Evolutionary conservation across 2,888 invertebrate species (phyloP).

Genomic region (Drosophila multiciliata): DNA sequence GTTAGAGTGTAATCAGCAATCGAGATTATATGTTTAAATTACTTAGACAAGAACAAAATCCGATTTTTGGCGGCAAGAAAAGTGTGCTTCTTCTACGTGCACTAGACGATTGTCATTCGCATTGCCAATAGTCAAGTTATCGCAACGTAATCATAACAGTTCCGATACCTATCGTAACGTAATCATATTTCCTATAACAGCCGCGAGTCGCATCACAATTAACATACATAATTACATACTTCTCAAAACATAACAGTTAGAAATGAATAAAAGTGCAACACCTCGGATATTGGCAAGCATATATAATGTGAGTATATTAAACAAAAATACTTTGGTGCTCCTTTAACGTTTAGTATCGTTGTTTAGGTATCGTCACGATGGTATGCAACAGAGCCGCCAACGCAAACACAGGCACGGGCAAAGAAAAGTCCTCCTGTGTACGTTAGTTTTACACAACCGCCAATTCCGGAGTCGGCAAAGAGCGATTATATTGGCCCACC

Average conservation of each 20-base stretch:
- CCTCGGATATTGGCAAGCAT: slow-evolving; percentile 28
- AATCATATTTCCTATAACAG: slow-evolving; percentile 15
- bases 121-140: slow-evolving; percentile 7
- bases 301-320: slow-evolving; percentile 39
- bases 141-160: slow-evolving; percentile 3
- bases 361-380: slow-evolving; percentile 34
- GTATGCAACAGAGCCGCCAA: slow-evolving; percentile 33
- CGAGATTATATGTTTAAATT: neutral
- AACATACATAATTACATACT: slow-evolving; percentile 33
- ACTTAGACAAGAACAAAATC: neutral
- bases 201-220: slow-evolving; percentile 20
- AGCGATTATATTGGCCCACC: slow-evolving; percentile 87
- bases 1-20: neutral
- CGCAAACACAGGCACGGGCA: slow-evolving; percentile 21
- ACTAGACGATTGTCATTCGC: slow-evolving; percentile 2
- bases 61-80: slow-evolving; percentile 10
- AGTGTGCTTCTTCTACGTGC: slow-evolving; percentile 10
- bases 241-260: slow-evolving; percentile 27
- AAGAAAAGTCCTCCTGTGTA: slow-evolving; percentile 41
- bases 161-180: slow-evolving; percentile 15
- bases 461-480: slow-evolving; percentile 73
- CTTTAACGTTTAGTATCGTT: neutral
- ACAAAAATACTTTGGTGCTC: neutral
- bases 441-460: slow-evolving; percentile 70
- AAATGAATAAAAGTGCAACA: slow-evolving; percentile 38